Conservation (phyloP, 1,140 invertebrate species). For the Stratiolaelaps scimitus region DNA sequence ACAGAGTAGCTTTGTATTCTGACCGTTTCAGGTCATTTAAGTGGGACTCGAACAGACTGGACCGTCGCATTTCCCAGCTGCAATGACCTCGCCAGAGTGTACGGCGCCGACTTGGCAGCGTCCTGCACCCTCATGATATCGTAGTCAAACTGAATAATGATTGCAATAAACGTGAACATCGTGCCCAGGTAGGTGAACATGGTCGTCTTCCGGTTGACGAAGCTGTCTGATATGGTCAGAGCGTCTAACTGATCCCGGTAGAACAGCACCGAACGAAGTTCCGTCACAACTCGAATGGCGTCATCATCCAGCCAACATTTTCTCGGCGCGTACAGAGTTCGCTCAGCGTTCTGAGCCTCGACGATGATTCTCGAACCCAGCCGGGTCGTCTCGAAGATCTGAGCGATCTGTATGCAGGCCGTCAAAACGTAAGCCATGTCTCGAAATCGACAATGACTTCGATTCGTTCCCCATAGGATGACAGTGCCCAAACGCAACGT, state of each 20-base stretch:
- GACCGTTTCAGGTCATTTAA: no score
- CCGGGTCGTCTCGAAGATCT: not conserved
- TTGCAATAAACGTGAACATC: not conserved
- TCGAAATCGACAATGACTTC: not conserved
- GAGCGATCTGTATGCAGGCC: not conserved
- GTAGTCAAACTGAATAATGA: constrained; percentile 11
- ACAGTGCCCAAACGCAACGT: not conserved
- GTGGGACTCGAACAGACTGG: no score
- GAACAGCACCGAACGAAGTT: not conserved
- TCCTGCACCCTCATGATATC: not conserved
- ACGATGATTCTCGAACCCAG: not conserved
- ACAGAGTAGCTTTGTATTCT: no score
- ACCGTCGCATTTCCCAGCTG: no score
- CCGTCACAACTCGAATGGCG: not conserved
- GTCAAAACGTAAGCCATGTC: not conserved
- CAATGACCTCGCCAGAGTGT: no score
- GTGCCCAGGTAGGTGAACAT: not conserved
- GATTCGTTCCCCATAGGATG: not conserved
- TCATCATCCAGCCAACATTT: not conserved
- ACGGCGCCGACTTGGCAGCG: not conserved
- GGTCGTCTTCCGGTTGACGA: not conserved
- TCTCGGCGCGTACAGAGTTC: not conserved
- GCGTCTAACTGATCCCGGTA: not conserved
- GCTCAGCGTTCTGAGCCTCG: not conserved
- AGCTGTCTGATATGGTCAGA: constrained; percentile 1